A percentile compares a stretch with the other conserved stretches of the same genome.
Evolutionary conservation across 2,888 invertebrate genomes (phyloP).

Genomic region (Agrotis segetum): DNA sequence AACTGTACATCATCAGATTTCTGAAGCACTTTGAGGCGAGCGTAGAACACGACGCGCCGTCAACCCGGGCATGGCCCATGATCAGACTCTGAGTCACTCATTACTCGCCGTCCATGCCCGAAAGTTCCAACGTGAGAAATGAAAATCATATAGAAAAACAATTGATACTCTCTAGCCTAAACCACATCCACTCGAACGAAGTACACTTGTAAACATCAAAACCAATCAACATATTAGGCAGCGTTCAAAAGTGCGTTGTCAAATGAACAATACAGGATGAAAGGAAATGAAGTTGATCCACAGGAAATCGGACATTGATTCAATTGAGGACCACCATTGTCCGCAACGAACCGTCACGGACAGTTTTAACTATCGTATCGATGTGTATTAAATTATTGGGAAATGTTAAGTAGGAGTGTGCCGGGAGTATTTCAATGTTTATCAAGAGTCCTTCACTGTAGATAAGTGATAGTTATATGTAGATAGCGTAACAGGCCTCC

Average conservation of each 20-base stretch:
- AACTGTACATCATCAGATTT: too few relatives aligned
- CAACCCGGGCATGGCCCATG: too few relatives aligned
- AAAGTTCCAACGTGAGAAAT: not conserved
- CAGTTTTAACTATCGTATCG: slow-evolving; percentile 74
- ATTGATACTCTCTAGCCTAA: not conserved
- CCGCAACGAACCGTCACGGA: slow-evolving; percentile 77
- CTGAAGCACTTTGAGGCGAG: too few relatives aligned
- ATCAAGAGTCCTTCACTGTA: not conserved
- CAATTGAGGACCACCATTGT: slow-evolving; percentile 84
- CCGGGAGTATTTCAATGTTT: not conserved
- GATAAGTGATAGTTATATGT: not conserved
- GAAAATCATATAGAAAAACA: not conserved
- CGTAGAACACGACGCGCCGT: too few relatives aligned
- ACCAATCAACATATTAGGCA: slow-evolving; percentile 82
- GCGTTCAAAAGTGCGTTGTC: slow-evolving; percentile 82
- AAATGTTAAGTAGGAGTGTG: slow-evolving; percentile 23
- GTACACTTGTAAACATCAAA: slow-evolving; percentile 76
- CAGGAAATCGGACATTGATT: slow-evolving; percentile 90
- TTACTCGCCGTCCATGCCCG: not conserved
- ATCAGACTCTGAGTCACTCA: too few relatives aligned
- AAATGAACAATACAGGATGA: slow-evolving; percentile 85
- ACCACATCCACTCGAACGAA: slow-evolving; percentile 42
- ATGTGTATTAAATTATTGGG: slow-evolving; percentile 56
- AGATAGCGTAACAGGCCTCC: not conserved
- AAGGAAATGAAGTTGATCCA: slow-evolving; percentile 90